Evolutionary conservation across 1,140 invertebrate genomes (phyloP), one percentile per base, ranked within the genome.

Genomic region (Acromyrmex charruanus): DNA sequence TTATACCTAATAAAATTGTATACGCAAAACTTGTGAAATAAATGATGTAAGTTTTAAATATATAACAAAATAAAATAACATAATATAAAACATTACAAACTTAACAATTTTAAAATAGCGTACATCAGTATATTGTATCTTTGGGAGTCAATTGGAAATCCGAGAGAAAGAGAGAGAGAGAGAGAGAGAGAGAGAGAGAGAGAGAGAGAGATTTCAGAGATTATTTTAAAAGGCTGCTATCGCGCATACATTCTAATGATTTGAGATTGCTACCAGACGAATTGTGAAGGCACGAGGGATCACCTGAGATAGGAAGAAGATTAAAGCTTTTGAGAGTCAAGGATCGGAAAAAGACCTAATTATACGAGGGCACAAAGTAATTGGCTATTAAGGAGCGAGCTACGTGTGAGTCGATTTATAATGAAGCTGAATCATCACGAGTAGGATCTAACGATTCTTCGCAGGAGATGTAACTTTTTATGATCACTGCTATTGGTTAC

Each of bases 281-380:
- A 55, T 12, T 39, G 35, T 59, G 65, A 69, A 72, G 75, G 63
- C 69, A 79, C 75, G 66, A 84, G 75, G 21, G 79, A 89, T 59
- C 77, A 58, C 35, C 72, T 35, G 51, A 84, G 65, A 65, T 84
- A 71, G 72, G 51, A 55, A 59, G 88, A 61, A 85, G 77, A 90
- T 90, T 77, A 77, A 88, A 90, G 89, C 80, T 90, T 88, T 90
- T 84, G 86, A 85, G 75, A 28, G 53, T 87, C 86, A 90, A 90
- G 69, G 89, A 89, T 89, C 88, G 85, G 89, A 90, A 89, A 89
- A 90, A 90, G 89, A 88, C 77, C 86, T 74, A 90, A 90, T 90
- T 90, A 90, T 71, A 90, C 49, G 59, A 77, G 44, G 59, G 65
- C 75, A 85, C 86, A 58, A 55, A 81, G 75, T 88, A 90, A 90